Conservation (phyloP, 2,888 invertebrate species). For the Myopa tessellatipennis region DNA sequence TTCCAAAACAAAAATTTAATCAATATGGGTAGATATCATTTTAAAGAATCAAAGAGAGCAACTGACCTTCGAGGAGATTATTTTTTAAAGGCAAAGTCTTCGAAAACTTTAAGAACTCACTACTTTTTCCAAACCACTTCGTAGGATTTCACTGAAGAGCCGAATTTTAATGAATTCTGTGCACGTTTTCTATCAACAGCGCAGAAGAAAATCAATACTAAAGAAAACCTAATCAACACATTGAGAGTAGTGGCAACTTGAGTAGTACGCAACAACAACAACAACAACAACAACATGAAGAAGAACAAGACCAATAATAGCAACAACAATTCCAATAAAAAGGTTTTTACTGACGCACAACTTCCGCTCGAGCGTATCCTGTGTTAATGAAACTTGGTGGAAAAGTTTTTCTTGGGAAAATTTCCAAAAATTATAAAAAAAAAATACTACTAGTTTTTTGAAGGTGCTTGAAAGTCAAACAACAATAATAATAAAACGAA, state of each 20-base stretch:
- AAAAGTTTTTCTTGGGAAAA: slow-evolving; percentile 1
- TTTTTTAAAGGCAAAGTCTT: no score
- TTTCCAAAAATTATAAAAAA: background rate
- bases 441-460: background rate
- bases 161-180: slow-evolving; percentile 49
- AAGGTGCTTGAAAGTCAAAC: background rate
- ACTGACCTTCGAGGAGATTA: no score
- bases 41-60: no score
- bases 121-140: no score
- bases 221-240: slow-evolving; percentile 35
- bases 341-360: slow-evolving; percentile 37
- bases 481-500: background rate
- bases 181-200: slow-evolving; percentile 59
- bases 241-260: background rate
- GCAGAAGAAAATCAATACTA: slow-evolving; percentile 63
- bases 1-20: no score
- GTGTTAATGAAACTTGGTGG: slow-evolving; percentile 32
- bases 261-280: background rate
- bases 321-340: slow-evolving; percentile 8
- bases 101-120: no score
- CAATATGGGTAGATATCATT: no score
- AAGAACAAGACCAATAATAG: slow-evolving; percentile 1
- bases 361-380: slow-evolving; percentile 54
- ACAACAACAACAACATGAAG: background rate
- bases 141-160: background rate